Evolutionary conservation across 1,140 invertebrate genomes (phyloP).

Genomic region (Ylistrum balloti): DNA sequence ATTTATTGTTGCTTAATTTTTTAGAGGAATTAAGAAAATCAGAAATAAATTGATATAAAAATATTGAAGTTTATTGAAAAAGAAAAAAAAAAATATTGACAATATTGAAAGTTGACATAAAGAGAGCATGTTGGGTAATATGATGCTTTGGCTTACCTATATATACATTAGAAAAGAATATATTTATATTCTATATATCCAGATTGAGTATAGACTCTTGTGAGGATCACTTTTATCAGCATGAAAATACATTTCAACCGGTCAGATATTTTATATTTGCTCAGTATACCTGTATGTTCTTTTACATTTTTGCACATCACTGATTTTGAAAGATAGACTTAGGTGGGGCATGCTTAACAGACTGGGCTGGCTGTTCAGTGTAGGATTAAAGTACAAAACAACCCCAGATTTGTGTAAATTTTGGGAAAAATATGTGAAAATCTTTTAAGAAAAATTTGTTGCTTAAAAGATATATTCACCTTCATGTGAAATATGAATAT

Average conservation of each 20-base stretch:
- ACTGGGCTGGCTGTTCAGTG: background rate
- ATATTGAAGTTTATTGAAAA: no score
- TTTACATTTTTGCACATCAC: background rate
- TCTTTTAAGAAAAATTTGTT: background rate
- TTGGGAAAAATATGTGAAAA: background rate
- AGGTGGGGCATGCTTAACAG: background rate
- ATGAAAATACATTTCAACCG: background rate
- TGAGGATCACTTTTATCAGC: background rate
- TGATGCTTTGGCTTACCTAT: background rate
- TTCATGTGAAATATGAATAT: background rate
- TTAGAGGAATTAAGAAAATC: no score
- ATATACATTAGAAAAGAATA: background rate
- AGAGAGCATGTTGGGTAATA: background rate
- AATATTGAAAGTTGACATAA: no score
- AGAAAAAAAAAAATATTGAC: no score
- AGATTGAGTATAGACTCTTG: background rate
- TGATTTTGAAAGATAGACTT: background rate
- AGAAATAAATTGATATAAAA: no score
- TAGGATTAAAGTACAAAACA: no score
- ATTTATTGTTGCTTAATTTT: no score
- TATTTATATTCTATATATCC: background rate
- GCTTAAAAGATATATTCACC: no score
- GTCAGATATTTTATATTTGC: slow-evolving; percentile 8
- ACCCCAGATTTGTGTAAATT: background rate
- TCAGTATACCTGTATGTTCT: background rate